Conservation (phyloP, 2,113 vertebrate species). For the Poeciliopsis retropinna region DNA sequence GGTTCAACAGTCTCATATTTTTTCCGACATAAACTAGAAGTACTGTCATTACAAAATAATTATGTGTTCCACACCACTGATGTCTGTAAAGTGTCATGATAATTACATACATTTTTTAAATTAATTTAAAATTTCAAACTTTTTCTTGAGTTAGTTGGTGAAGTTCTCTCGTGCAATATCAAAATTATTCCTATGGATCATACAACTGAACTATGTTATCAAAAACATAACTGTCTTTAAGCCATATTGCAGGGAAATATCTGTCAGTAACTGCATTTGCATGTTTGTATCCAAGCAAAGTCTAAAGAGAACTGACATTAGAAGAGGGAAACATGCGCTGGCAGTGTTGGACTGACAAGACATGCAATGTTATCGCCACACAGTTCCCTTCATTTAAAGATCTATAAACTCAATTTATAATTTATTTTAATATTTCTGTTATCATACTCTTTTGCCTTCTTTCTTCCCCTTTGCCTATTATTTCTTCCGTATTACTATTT, state of each 20-base stretch:
- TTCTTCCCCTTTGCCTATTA: not conserved
- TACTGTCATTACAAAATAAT: constrained; percentile 40
- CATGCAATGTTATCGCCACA: constrained; percentile 35
- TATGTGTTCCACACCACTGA: constrained; percentile 51
- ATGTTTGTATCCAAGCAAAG: constrained; percentile 36
- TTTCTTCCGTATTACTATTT: not conserved
- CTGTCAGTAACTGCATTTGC: constrained; percentile 35
- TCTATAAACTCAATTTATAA: constrained; percentile 28
- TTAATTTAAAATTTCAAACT: constrained; percentile 1
- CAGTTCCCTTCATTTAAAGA: constrained; percentile 10
- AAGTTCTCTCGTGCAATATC: constrained; percentile 47
- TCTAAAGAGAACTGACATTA: constrained; percentile 19
- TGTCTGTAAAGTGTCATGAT: constrained; percentile 28
- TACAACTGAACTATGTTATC: constrained; percentile 19
- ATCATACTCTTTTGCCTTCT: constrained; percentile 3
- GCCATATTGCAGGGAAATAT: constrained; percentile 42
- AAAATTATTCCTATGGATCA: constrained; percentile 22
- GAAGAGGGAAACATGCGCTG: constrained; percentile 56
- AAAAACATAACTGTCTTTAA: constrained; percentile 35
- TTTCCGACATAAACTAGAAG: constrained; percentile 32
- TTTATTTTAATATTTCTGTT: constrained; percentile 17
- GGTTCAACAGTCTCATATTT: constrained; percentile 31
- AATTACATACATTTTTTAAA: constrained; percentile 16
- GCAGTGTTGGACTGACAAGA: constrained; percentile 67
- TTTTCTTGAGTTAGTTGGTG: constrained; percentile 34